Percentiles rank a stretch among this genome's conserved stretches.
Conservation (phyloP, 35 echinoderm and acorn worm genomes). For the Eucidaris tribuloides region DNA sequence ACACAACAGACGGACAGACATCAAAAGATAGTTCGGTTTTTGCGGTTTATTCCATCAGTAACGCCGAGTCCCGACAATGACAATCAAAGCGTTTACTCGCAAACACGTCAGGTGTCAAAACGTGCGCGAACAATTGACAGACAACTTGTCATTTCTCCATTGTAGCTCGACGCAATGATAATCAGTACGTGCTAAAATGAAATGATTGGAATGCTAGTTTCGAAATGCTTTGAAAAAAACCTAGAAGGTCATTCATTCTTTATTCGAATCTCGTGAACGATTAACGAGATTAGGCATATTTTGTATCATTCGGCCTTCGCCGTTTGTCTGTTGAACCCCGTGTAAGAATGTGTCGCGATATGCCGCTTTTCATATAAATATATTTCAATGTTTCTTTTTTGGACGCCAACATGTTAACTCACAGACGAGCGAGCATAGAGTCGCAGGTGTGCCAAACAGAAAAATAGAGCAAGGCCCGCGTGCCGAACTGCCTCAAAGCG, state of each 20-base stretch:
- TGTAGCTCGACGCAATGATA: neutral
- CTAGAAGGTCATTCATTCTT: neutral
- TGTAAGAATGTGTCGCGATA: neutral
- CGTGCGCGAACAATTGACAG: neutral
- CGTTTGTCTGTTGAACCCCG: neutral
- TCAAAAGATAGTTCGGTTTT: neutral
- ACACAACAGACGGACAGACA: neutral
- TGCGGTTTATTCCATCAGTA: neutral
- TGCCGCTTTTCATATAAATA: neutral
- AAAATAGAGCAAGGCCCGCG: neutral
- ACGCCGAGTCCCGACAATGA: neutral
- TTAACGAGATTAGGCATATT: neutral
- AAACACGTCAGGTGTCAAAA: neutral
- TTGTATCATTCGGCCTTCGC: neutral
- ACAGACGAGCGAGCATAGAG: neutral
- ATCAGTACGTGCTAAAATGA: neutral
- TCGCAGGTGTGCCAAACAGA: neutral
- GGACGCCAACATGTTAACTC: neutral
- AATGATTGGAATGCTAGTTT: neutral
- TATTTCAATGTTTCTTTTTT: neutral
- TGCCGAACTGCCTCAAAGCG: neutral
- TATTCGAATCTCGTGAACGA: neutral
- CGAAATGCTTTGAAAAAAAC: neutral
- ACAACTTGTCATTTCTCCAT: neutral
- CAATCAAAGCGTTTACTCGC: neutral